Percentiles rank a stretch among this genome's conserved stretches.
These are phyloP conservation scores for Paradoxurus hermaphroditus DNA, from an alignment of 2,113 vertebrate species.

Conservation along the genomic window DNA sequence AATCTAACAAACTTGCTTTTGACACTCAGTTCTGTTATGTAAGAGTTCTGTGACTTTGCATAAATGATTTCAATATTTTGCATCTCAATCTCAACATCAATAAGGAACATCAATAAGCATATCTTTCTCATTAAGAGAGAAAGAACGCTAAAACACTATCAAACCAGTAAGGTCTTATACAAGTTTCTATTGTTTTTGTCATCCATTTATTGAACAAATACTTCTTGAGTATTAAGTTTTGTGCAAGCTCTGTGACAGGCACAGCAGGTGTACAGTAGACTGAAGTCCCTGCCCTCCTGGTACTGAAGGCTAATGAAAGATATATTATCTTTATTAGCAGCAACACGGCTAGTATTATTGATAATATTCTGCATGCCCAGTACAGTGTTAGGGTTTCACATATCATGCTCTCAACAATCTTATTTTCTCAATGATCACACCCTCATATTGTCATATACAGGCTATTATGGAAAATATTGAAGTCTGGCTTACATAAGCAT, in stretches of 20 bases:
- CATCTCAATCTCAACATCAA: neutral
- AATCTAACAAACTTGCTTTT: neutral
- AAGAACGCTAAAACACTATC: neutral
- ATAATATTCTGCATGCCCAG: neutral
- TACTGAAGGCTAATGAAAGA: neutral
- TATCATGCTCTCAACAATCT: neutral
- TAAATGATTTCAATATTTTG: neutral
- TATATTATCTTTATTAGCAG: neutral
- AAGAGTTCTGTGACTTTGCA: neutral
- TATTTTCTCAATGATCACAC: neutral
- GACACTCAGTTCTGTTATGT: neutral
- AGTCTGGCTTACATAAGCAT: neutral
- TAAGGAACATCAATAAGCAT: neutral
- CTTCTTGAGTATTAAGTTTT: neutral
- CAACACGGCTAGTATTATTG: neutral
- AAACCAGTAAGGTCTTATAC: neutral
- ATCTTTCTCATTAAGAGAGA: neutral
- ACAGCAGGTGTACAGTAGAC: neutral
- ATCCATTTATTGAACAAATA: neutral
- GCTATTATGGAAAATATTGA: neutral
- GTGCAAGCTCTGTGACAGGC: neutral
- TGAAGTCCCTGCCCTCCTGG: neutral
- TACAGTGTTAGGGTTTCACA: neutral
- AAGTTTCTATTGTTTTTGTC: neutral
- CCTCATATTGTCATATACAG: neutral